Evolutionary conservation across 2,797 vertebrate species (phyloP), one percentile per base, ranked within the genome.

Genomic region (Dromococcyx pavoninus): DNA sequence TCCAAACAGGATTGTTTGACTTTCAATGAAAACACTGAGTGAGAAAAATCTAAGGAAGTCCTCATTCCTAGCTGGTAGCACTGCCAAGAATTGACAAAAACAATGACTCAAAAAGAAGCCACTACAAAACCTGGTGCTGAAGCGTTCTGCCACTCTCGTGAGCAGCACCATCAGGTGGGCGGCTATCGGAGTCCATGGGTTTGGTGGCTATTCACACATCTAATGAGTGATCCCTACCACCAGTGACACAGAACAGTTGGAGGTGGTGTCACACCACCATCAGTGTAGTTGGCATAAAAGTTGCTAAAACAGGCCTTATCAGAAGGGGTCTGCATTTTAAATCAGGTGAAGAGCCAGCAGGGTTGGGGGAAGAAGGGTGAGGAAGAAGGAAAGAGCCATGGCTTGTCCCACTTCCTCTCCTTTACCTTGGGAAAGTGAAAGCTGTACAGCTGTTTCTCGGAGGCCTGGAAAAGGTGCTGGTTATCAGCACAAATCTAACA

Each of bases 131-230:
- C 50, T 37, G 13, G 5, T 1, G 8, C 61, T 50, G 48, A 57
- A n/a, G 30, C 35, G 44, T 5, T 10, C 12, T 37, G 61, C 32
- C 22, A 7, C 46, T 25, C 54, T 24, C 74, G 16, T 0, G 13
- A 76, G 82, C 56, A 22, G 60, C 39, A 19, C 60, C 33, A n/a
- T 32, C 27, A 70, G n/a, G 22, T 0, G 33, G 70, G 66, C 58
- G 78, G 13, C 46, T 10, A 25, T 12, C 0, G 0, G 19, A 66
- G 24, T 18, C 76, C 43, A 13, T 0, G 5, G 72, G 23, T 37
- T 41, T 88, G 88, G 74, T 4, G 0, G 0, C 0, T 0, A 22
- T 21, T 62, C 80, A 64, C 73, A 48, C 14, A 75, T 7, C 27
- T 19, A 24, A 39, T 13, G 18, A 2, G 32, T 17, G 65, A 91